Evolutionary conservation across 2,888 invertebrate species (phyloP), one percentile per base, ranked within the genome.

Genomic region (Gymnocheta viridis): DNA sequence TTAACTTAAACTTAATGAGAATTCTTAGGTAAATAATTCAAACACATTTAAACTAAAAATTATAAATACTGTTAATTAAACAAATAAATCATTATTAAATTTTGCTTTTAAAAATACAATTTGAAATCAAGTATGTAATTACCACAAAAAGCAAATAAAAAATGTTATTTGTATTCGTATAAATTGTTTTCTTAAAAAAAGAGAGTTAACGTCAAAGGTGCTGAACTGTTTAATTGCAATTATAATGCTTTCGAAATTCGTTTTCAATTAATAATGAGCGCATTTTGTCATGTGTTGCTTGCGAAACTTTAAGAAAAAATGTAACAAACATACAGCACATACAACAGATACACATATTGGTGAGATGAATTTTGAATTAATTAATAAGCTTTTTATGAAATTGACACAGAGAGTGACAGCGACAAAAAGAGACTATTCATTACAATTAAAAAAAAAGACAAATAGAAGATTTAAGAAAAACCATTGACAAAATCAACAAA

Each of bases 71-170:
- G 29, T 27, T 47, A 74, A 64, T 29, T 49, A 69, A 73, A 76
- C 58, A 74, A 78, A 74, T 73, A 29, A 67, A 81, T 69, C 82
- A 86, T 72, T 82, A 67, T 69, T 62, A 82, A 76, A 78, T 78
- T 82, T 86, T 76, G 85, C 81, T 85, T 86, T 84, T 76, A 22
- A 56, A 76, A 80, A 84, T 70, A 44, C 60, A 47, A 22, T 49
- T 58, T 49, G 4, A 10, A 73, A 69, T 38, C 64, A 66, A 35
- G 17, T 17, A 66, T 27, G 17, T 17, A 7, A 5, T 83, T 82
- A 51, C n/a, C 41, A 35, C 56, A 62, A 74, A 69, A 78, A 80
- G 85, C 85, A 83, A 83, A 83, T 66, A 49, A 78, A 85, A 83
- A 83, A 82, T 82, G 78, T 54, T 44, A 44, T 81, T 74, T 56